A percentile compares a stretch with the other conserved stretches of the same genome.
Evolutionary conservation across 2,888 invertebrate genomes (phyloP).

Genomic region (Glyphotaelius pellucidus): DNA sequence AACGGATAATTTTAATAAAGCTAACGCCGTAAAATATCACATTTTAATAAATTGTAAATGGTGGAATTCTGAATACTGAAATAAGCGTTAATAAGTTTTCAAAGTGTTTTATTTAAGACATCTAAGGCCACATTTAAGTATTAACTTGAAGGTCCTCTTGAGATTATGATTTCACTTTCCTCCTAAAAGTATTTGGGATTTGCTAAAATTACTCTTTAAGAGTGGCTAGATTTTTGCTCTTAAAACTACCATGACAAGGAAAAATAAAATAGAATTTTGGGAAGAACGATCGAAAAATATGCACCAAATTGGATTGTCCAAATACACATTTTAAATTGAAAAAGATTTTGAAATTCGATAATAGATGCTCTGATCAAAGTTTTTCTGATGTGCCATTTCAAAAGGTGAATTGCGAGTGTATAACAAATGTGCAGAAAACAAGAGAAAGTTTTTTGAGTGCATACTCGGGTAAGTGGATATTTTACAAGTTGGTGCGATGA

Average conservation of each 20-base stretch:
- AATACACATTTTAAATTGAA: background rate
- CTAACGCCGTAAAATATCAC: too few species aligned
- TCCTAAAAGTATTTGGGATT: too few species aligned
- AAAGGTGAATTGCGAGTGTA: background rate
- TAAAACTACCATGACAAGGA: background rate
- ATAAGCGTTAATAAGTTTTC: too few species aligned
- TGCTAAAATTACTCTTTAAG: background rate
- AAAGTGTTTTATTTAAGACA: too few species aligned
- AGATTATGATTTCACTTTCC: too few species aligned
- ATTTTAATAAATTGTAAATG: too few species aligned
- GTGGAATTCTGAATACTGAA: too few species aligned
- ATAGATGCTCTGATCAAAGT: background rate
- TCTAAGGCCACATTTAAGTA: too few species aligned
- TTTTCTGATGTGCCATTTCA: background rate
- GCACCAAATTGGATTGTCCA: background rate
- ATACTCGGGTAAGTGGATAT: background rate
- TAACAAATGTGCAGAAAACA: background rate
- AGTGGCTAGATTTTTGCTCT: background rate
- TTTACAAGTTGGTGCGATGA: conserved; percentile 35
- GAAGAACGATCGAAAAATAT: background rate
- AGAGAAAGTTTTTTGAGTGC: background rate
- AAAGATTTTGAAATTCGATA: background rate
- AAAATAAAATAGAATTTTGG: background rate
- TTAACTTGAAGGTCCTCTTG: too few species aligned
- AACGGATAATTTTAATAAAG: too few species aligned